phyloP scores from a whole-genome alignment of 2,113 vertebrate genomes.

The Salminus brasiliensis region DNA sequence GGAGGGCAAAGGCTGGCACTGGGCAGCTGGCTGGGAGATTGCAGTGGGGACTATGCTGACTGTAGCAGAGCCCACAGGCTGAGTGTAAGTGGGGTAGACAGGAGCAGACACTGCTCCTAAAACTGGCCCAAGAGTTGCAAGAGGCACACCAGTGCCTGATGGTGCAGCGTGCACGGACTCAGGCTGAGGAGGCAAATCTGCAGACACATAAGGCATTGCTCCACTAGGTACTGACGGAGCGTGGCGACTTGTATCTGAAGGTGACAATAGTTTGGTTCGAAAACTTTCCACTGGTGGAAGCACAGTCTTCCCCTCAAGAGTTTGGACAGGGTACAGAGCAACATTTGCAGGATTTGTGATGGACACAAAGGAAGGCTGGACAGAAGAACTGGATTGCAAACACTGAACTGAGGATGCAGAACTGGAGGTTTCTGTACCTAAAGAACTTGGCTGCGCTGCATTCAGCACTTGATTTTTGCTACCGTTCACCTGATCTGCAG shows the following conservation, averaged over 20 bases:
- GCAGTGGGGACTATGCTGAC: constrained; percentile 65
- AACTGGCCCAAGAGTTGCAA: constrained; percentile 60
- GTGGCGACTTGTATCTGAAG: constrained; percentile 36
- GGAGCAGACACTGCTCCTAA: constrained; percentile 57
- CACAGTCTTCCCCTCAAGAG: constrained; percentile 56
- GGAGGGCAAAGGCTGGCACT: constrained; percentile 57
- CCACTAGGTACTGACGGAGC: constrained; percentile 51
- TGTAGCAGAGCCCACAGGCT: constrained; percentile 63
- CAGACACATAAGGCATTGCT: constrained; percentile 60
- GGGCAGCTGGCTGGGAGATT: constrained; percentile 57
- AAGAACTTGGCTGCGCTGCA: constrained; percentile 57
- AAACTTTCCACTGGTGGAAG: constrained; percentile 61
- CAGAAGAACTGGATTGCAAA: constrained; percentile 57
- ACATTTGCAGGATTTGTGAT: constrained; percentile 63
- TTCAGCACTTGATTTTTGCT: constrained; percentile 50
- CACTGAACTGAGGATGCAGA: constrained; percentile 57
- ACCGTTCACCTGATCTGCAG: constrained; percentile 48
- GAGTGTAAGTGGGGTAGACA: constrained; percentile 65
- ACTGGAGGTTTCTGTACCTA: constrained; percentile 51
- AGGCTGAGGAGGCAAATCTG: constrained; percentile 56
- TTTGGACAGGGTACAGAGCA: constrained; percentile 67
- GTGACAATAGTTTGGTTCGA: constrained; percentile 63
- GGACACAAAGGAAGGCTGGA: constrained; percentile 51
- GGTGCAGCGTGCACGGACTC: constrained; percentile 57
- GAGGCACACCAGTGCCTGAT: constrained; percentile 43